A percentile compares a stretch with the other conserved stretches of the same genome.
These are phyloP conservation scores for Callorhinus ursinus DNA, from an alignment of 2,113 vertebrate genomes.

Conservation along the genomic window DNA sequence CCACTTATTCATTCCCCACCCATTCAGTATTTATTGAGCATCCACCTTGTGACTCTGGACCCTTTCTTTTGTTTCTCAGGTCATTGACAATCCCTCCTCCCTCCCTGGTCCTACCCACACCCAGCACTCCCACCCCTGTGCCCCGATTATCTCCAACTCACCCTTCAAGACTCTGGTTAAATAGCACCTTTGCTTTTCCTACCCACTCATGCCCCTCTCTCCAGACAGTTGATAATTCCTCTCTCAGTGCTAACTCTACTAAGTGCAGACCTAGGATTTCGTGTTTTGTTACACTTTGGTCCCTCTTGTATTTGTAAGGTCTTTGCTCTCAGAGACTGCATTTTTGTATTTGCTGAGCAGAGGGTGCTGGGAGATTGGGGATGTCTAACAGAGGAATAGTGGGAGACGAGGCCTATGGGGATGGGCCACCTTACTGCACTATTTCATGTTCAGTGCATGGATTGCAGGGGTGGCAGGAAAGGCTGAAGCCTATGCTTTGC, in stretches of 20 bases:
- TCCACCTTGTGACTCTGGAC: not conserved
- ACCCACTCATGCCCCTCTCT: not conserved
- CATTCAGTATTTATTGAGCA: not conserved
- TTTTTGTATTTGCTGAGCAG: not conserved
- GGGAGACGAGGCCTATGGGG: not conserved
- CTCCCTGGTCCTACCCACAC: accelerated
- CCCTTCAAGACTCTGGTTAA: not conserved
- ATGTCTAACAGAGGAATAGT: not conserved
- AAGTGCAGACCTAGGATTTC: not conserved
- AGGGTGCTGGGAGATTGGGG: not conserved
- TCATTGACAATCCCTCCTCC: not conserved
- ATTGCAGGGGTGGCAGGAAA: not conserved
- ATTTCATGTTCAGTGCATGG: not conserved
- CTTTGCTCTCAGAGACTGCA: not conserved
- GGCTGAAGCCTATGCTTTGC: not conserved
- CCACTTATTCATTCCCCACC: not conserved
- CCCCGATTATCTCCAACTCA: not conserved
- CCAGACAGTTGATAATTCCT: not conserved
- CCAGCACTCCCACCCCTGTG: not conserved
- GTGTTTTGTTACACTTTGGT: not conserved
- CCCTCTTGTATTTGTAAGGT: not conserved
- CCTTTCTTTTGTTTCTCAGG: constrained; percentile 4
- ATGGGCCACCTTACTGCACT: not conserved
- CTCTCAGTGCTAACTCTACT: not conserved
- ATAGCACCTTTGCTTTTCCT: not conserved